A percentile compares a stretch with the other conserved stretches of the same genome.
phyloP scores from a whole-genome alignment of 2,888 invertebrate genomes.

The Protophormia terraenovae region DNA sequence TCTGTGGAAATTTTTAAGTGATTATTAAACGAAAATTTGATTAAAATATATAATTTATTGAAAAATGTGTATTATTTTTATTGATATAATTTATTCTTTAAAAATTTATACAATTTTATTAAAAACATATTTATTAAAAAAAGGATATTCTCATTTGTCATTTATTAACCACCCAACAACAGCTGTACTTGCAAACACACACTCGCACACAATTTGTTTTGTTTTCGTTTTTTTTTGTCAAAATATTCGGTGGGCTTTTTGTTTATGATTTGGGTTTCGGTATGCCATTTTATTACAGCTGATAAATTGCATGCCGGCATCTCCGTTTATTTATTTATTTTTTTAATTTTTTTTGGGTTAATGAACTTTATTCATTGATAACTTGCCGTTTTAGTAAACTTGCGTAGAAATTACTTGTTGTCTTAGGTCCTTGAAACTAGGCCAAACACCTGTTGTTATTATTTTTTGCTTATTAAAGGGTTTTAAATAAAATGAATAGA shows the following conservation, averaged over 20 bases:
- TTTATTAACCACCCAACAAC: not conserved
- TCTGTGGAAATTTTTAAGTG: not conserved
- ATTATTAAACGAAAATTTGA: not conserved
- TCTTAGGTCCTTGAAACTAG: not conserved
- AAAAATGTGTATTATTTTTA: not conserved
- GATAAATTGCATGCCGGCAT: conserved; percentile 48
- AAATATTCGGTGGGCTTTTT: conserved; percentile 27
- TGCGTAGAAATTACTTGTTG: conserved; percentile 8
- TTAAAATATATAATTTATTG: not conserved
- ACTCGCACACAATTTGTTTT: not conserved
- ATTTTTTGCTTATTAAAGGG: not conserved
- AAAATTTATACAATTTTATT: not conserved
- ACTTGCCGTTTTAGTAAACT: conserved; percentile 5
- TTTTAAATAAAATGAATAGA: not conserved
- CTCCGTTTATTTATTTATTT: conserved; percentile 36
- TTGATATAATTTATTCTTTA: not conserved
- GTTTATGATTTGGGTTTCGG: conserved; percentile 23
- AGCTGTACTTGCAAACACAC: not conserved
- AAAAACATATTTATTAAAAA: not conserved
- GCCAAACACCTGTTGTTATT: conserved; percentile 39
- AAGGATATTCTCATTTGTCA: not conserved
- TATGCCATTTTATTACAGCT: conserved; percentile 46
- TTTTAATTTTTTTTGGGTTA: conserved; percentile 22
- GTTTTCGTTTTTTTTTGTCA: not conserved
- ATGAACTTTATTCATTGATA: conserved; percentile 49